Base-by-base conservation (phyloP, 2,797 vertebrate genomes). In the Sphaeramia orbicularis region DNA sequence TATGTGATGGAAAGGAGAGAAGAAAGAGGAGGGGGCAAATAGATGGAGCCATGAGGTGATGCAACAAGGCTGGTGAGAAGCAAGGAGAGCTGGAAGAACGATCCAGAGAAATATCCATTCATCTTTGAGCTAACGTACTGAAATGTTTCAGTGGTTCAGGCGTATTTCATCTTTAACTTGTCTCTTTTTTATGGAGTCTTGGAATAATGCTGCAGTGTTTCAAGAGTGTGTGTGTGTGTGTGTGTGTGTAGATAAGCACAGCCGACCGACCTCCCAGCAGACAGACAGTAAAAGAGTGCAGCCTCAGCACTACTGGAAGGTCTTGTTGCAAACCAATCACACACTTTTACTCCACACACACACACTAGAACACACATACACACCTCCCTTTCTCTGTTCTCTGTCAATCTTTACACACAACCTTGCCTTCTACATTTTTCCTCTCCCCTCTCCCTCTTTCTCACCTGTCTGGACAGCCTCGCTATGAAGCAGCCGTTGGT, bases 401-500 rank as follows among this genome's bases (percentile, higher is more conserved):
- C 61, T 14, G 36, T 75, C 58, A 43, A 15, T 61, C 68, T 69
- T 61, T 36, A 65, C 42, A 68, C 27, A 40, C 49, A 79, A 15
- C 53, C 55, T 63, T 48, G 12, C 13, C 11, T 44, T 43, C 12
- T n/a, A 12, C 14, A 3, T 24, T 40, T 50, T 16, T 9, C 24
- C 14, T 21, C 18, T 32, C 8, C 8, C 11, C 40, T 43, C 32
- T n/a, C 13, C 13, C 27, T 32, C 9, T 54, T n/a, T 43, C 79
- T 88, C 73, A 87, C 89, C 96, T 97, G 94, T 86, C 95, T 92
- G 74, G 91, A 93, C 76, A 98, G 82, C 70, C 96, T 73, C 30
- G 97, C 96, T 12, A 97, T 53, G 78, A 99, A 99, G 88, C 96
- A 98, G 76, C 96, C 94, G 51, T 97, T 96, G 74, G 92, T 94